These are phyloP conservation scores for Tragelaphus oryx DNA, from an alignment of 2,797 vertebrate species.

Conservation along the genomic window DNA sequence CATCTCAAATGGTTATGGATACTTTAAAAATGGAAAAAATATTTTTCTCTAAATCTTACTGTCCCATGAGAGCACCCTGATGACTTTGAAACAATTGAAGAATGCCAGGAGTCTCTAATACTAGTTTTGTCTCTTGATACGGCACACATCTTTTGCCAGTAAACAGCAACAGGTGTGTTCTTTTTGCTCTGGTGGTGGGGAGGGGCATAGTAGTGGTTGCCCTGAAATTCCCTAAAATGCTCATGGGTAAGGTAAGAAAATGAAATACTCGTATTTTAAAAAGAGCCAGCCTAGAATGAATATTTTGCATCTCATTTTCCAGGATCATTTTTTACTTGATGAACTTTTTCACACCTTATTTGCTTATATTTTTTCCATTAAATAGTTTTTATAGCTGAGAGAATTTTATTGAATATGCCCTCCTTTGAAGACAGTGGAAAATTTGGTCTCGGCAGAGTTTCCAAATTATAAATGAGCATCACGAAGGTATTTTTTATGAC, in stretches of 20 bases:
- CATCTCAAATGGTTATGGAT: background rate
- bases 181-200: background rate
- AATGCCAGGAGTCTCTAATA: background rate
- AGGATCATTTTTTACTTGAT: background rate
- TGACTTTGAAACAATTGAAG: slow-evolving; percentile 10
- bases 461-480: slow-evolving; percentile 18
- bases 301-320: background rate
- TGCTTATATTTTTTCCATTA: slow-evolving; percentile 20
- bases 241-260: background rate
- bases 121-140: background rate
- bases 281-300: background rate
- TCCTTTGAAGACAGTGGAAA: slow-evolving; percentile 15
- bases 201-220: background rate
- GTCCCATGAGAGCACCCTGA: background rate
- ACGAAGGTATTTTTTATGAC: slow-evolving; percentile 1
- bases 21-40: background rate
- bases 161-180: background rate
- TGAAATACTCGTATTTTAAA: background rate
- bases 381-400: slow-evolving; percentile 20
- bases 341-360: background rate
- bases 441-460: slow-evolving; percentile 21
- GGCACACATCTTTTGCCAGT: background rate
- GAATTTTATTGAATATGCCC: slow-evolving; percentile 22
- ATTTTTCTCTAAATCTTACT: background rate
- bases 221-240: background rate